phyloP scores from a whole-genome alignment of 1,140 invertebrate genomes.

The Plectrocnemia conspersa region DNA sequence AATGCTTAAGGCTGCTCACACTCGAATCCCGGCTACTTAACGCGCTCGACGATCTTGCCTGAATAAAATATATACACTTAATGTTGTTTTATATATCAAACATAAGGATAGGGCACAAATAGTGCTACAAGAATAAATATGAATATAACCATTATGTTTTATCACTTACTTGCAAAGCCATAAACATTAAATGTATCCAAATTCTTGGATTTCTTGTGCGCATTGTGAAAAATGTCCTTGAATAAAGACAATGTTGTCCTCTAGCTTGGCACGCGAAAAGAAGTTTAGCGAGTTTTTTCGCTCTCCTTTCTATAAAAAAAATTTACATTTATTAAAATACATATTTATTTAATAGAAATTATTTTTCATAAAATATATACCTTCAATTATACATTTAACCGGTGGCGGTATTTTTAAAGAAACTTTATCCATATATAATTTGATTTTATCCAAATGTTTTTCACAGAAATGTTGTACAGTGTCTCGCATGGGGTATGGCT shows the following conservation, averaged over 20 bases:
- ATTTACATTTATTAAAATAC: conserved; percentile 6
- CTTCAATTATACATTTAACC: conserved; percentile 86
- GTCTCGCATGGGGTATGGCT: conserved; percentile 81
- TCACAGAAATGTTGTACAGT: conserved; percentile 92
- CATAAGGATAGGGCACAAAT: no score
- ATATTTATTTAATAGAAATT: conserved; percentile 1
- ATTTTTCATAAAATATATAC: conserved; percentile 46
- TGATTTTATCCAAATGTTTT: conserved; percentile 88
- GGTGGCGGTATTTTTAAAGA: conserved; percentile 80
- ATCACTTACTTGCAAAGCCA: conserved; percentile 72
- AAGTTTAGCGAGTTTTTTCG: conserved; percentile 80
- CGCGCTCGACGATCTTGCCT: conserved; percentile 73
- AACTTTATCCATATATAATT: conserved; percentile 83
- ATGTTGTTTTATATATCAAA: no score
- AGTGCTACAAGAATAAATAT: no score
- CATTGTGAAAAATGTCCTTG: conserved; percentile 77
- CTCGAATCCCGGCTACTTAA: conserved; percentile 78
- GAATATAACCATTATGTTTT: no score
- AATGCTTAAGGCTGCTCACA: conserved; percentile 80
- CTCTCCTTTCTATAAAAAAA: conserved; percentile 61
- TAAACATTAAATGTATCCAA: conserved; percentile 95
- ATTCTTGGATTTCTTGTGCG: conserved; percentile 80
- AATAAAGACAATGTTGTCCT: conserved; percentile 86
- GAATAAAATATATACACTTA: conserved; percentile 37
- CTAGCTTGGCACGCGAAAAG: conserved; percentile 85